phyloP scores from a whole-genome alignment of 2,888 invertebrate genomes.

The Hydropsyche betteni region DNA sequence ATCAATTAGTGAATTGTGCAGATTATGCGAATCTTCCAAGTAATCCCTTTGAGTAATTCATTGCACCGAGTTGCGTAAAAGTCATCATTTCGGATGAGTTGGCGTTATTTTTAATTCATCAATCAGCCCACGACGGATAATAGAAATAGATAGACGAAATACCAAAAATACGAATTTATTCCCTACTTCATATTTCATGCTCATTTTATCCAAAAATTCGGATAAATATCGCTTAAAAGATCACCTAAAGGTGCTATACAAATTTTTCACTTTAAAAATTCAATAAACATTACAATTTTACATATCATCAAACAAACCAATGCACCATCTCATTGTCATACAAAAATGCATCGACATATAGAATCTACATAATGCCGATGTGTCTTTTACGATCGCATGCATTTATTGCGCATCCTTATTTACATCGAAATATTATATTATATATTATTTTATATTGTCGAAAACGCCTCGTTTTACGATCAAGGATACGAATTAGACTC shows the following conservation, averaged over 20 bases:
- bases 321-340: neutral
- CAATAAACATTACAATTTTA: no score
- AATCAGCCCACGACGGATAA: slow-evolving; percentile 29
- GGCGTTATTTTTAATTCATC: slow-evolving; percentile 33
- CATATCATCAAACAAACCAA: no score
- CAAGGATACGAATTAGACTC: neutral
- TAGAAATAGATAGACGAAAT: slow-evolving; percentile 9
- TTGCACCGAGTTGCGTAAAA: slow-evolving; percentile 16
- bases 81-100: slow-evolving; percentile 34
- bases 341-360: neutral
- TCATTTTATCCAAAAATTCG: no score
- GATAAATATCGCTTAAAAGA: no score
- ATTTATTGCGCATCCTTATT: slow-evolving; percentile 27
- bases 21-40: neutral
- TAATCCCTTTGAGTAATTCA: slow-evolving; percentile 29
- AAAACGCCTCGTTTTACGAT: slow-evolving; percentile 32
- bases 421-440: neutral
- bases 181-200: no score
- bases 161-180: no score
- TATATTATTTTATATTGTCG: neutral
- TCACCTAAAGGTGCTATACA: no score
- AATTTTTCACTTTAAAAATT: no score
- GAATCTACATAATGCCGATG: slow-evolving; percentile 20
- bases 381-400: slow-evolving; percentile 20
- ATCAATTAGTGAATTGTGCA: slow-evolving; percentile 16